These are phyloP conservation scores for Synergus laeviventris DNA, from an alignment of 2,888 invertebrate genomes.

Conservation along the genomic window DNA sequence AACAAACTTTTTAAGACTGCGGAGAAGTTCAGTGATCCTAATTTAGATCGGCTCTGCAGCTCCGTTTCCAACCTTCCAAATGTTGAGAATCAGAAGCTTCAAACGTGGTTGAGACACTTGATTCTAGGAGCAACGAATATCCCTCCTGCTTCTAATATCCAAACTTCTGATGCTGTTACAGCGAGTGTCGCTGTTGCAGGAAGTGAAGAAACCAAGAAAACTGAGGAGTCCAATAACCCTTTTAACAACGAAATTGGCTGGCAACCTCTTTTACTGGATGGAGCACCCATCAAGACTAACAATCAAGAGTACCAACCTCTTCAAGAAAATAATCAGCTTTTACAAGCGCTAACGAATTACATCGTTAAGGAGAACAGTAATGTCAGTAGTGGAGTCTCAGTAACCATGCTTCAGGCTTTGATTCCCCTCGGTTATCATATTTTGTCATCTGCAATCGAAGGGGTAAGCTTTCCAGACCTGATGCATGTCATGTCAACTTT, in stretches of 20 bases:
- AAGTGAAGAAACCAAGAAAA: conserved; percentile 62
- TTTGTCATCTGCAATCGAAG: conserved; percentile 80
- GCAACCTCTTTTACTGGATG: conserved; percentile 63
- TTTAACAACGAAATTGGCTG: conserved; percentile 62
- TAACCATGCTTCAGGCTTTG: conserved; percentile 84
- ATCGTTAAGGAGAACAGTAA: conserved; percentile 84
- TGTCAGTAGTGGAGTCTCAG: conserved; percentile 80
- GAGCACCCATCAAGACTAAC: conserved; percentile 58
- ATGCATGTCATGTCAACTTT: conserved; percentile 88
- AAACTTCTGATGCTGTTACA: conserved; percentile 52
- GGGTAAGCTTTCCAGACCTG: conserved; percentile 86
- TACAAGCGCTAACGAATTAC: conserved; percentile 84
- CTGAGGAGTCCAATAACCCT: conserved; percentile 45
- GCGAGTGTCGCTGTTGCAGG: conserved; percentile 55
- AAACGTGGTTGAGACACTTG: conserved; percentile 82
- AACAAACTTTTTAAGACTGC: conserved; percentile 83
- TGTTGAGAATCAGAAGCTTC: conserved; percentile 81
- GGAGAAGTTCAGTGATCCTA: conserved; percentile 77
- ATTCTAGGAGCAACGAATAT: conserved; percentile 79
- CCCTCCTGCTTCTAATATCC: conserved; percentile 54
- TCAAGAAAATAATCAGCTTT: conserved; percentile 83
- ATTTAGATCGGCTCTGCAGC: conserved; percentile 82
- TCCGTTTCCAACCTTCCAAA: conserved; percentile 82
- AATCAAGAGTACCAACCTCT: conserved; percentile 75
- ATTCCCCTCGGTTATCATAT: conserved; percentile 85